phyloP scores from a whole-genome alignment of 2,113 vertebrate genomes.

The Corythaeola cristata region DNA sequence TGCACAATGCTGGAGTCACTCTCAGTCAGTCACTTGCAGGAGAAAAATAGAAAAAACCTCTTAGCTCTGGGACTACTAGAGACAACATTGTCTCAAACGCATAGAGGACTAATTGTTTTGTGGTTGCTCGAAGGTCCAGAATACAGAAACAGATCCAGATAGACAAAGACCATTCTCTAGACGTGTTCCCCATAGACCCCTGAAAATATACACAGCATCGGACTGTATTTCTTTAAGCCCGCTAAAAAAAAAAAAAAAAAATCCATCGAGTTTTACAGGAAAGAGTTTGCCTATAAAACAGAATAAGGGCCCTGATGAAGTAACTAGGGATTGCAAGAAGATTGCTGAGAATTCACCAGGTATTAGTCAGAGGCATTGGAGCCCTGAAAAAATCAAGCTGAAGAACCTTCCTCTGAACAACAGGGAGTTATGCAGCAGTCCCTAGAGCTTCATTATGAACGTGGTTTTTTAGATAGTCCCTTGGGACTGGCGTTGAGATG shows the following conservation, averaged over 20 bases:
- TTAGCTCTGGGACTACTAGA: not conserved
- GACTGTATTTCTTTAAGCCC: not conserved
- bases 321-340: not conserved
- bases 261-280: not conserved
- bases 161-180: not conserved
- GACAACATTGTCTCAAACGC: not conserved
- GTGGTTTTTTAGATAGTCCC: not conserved
- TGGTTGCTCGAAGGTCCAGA: not conserved
- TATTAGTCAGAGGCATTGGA: not conserved
- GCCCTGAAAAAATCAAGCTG: not conserved
- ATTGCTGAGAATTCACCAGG: not conserved
- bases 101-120: not conserved
- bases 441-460: not conserved
- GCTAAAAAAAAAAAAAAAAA: not conserved
- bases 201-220: not conserved
- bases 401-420: not conserved
- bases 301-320: not conserved
- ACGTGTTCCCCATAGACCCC: not conserved
- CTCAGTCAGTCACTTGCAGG: not conserved
- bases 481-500: not conserved
- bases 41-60: not conserved
- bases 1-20: not conserved
- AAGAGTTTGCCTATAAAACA: not conserved
- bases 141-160: not conserved
- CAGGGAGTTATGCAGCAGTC: not conserved